Conservation (phyloP, 2,888 invertebrate genomes). For the Ochlodes sylvanus region DNA sequence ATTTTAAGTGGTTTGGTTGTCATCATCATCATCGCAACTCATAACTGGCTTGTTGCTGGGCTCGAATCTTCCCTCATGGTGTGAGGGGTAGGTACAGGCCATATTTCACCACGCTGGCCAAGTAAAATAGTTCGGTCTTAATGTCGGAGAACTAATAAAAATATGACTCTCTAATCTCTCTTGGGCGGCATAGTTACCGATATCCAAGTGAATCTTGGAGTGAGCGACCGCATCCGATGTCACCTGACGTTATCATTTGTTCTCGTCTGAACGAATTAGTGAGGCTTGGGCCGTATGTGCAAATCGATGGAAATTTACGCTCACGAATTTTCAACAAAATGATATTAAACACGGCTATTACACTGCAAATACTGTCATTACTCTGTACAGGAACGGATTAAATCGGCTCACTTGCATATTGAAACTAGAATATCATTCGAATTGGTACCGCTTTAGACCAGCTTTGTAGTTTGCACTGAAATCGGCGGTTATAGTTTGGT, state of each 20-base stretch:
- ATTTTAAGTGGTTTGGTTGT: too few relatives aligned
- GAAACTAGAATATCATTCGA: constrained; percentile 18
- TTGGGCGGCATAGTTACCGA: too few relatives aligned
- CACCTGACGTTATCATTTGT: constrained; percentile 77
- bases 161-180: too few relatives aligned
- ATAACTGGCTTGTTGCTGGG: too few relatives aligned
- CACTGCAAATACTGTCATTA: constrained; percentile 20
- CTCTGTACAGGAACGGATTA: constrained; percentile 17
- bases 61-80: too few relatives aligned
- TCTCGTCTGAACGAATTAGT: constrained; percentile 65
- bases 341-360: constrained; percentile 18
- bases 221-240: constrained; percentile 68
- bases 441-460: constrained; percentile 12
- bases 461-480: constrained; percentile 15
- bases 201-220: constrained; percentile 63
- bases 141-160: too few relatives aligned
- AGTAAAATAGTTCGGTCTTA: too few relatives aligned
- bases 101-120: constrained; percentile 14
- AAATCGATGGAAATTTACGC: constrained; percentile 62
- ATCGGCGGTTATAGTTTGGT: constrained; percentile 7
- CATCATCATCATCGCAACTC: too few relatives aligned
- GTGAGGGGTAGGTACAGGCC: too few relatives aligned
- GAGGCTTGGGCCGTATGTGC: constrained; percentile 53
- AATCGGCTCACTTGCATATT: constrained; percentile 17
- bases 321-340: constrained; percentile 34